Evolutionary conservation across 1,140 invertebrate species (phyloP).

Genomic region (Platorchestia sp.): DNA sequence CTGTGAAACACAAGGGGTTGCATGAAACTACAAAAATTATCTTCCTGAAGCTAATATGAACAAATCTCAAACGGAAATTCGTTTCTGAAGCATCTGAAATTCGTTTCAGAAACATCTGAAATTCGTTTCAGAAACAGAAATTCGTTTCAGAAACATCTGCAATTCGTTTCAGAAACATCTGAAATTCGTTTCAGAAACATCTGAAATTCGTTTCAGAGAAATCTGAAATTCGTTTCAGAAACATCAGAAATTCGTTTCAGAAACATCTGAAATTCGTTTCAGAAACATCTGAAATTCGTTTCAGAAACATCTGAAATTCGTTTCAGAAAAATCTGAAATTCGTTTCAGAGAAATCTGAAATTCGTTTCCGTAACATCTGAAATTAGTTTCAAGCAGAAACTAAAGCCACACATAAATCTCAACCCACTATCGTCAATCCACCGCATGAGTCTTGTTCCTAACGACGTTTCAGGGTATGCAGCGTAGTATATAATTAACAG

Average conservation of each 20-base stretch:
- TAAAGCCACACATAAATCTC: neutral
- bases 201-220: neutral
- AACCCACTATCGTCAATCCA: neutral
- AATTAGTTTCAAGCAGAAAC: too few species aligned
- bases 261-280: neutral
- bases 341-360: too few species aligned
- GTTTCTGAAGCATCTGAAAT: neutral
- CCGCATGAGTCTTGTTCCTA: neutral
- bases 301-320: neutral
- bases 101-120: neutral
- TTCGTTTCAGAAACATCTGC: too few species aligned
- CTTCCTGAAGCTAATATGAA: neutral
- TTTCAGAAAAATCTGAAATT: neutral
- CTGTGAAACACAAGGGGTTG: neutral
- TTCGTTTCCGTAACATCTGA: too few species aligned
- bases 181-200: neutral
- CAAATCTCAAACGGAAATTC: neutral
- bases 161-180: too few species aligned
- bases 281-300: neutral
- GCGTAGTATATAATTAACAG: neutral
- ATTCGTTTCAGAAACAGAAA: neutral
- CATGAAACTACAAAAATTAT: neutral
- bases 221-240: neutral
- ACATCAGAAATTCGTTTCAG: neutral
- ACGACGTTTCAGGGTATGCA: neutral